Evolutionary conservation across 2,797 vertebrate genomes (phyloP), one percentile per base, ranked within the genome.

Genomic region (Harpagifer antarcticus): DNA sequence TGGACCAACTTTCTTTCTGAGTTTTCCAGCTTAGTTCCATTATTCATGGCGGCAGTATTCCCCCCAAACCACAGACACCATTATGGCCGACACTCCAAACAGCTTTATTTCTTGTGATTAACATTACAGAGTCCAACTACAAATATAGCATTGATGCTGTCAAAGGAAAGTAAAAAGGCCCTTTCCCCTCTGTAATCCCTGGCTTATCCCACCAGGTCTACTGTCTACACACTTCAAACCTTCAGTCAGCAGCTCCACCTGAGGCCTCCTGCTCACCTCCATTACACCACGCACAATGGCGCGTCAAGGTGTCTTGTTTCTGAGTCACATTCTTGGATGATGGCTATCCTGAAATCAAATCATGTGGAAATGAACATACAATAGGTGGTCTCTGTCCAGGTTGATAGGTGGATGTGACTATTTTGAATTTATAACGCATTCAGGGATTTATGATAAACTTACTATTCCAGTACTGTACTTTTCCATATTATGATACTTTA

Each of bases 281-380:
- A 74, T 66, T 72, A 62, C 75, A 55, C 72, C 66, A 72, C 11
- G 58, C 73, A 78, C 79, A 79, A 68, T 61, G 63, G 63, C 68
- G 76, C 58, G 31, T 77, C 66, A 81, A 76, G 72, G 79, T 78
- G 72, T 74, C 79, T 59, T 76, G 67, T 86, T 88, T 88, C 89
- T 77, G 74, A 90, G 59, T 62, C 56, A 43, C 81, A 86, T 85
- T 84, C 76, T 75, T 86, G 64, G 68, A 79, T 75, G 59, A 85
- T 84, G 59, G 56, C 62, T 59, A 40, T 63, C 59, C 65, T 83
- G 78, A 84, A 82, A 79, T 79, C 62, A 80, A 81, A 81, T 75
- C 67, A 72, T 55, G 73, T 75, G 77, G 72, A 79, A 69, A 77
- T 78, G 61, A 71, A 60, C 42, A 72, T 56, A 83, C 59, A 86